A percentile compares a stretch with the other conserved stretches of the same genome.
phyloP scores from a whole-genome alignment of 2,797 vertebrate species.

The Ptychobarbus kaznakovi region DNA sequence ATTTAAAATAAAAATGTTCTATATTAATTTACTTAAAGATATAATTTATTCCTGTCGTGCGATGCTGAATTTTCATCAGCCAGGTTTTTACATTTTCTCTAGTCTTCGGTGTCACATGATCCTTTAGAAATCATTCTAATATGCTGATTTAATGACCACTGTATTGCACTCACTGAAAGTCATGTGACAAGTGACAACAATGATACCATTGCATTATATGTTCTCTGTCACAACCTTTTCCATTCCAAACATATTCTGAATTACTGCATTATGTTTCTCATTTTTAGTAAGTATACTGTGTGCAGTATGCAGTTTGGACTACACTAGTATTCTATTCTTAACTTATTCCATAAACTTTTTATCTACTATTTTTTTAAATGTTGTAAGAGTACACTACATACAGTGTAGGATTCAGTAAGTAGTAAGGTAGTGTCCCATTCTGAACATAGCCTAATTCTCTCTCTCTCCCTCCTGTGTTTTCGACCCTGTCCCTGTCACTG shows the following conservation, averaged over 20 bases:
- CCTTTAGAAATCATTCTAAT: neutral
- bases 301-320: neutral
- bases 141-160: neutral
- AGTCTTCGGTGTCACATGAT: neutral
- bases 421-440: neutral
- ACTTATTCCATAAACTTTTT: neutral
- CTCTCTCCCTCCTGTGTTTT: constrained; percentile 6
- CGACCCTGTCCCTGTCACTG: constrained; percentile 37
- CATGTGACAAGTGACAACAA: neutral
- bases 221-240: neutral
- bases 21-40: neutral
- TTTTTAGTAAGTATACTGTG: neutral
- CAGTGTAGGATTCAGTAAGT: neutral
- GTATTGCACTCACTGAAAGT: neutral
- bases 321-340: neutral
- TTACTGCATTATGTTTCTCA: neutral
- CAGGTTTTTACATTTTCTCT: too few relatives aligned
- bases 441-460: neutral
- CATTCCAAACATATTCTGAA: constrained; percentile 1
- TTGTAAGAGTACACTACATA: neutral
- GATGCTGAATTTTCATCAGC: neutral
- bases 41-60: neutral
- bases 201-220: neutral
- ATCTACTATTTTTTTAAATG: neutral
- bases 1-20: neutral